Percentiles rank a stretch among this genome's conserved stretches.
Conservation (phyloP, 2,797 vertebrate genomes). For the Acanthurus leucopareius region DNA sequence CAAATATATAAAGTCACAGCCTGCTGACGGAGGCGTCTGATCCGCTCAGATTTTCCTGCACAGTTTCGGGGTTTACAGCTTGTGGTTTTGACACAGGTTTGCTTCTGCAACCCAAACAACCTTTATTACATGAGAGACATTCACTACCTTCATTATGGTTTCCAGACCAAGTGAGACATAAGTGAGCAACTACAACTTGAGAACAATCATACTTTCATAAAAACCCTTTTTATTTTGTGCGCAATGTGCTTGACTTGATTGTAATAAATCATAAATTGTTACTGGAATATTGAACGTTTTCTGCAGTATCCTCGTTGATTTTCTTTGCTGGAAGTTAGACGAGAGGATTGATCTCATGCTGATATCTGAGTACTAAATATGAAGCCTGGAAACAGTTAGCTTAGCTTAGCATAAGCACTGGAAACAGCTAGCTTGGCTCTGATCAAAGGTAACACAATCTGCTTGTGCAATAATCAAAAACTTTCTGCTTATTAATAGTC, state of each 20-base stretch:
- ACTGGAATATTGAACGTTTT: background rate
- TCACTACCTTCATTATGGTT: background rate
- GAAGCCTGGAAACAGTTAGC: too few species aligned
- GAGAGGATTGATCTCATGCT: too few species aligned
- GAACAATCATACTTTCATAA: background rate
- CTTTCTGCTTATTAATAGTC: background rate
- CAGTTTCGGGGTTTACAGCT: background rate
- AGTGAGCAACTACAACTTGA: background rate
- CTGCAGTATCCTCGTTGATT: too few species aligned
- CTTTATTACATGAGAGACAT: background rate
- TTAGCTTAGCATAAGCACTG: too few species aligned
- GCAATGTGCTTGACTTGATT: background rate
- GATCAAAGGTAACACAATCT: too few species aligned
- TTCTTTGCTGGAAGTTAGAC: too few species aligned
- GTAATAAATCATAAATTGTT: background rate
- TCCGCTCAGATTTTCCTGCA: constrained; percentile 20
- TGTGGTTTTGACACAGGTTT: background rate
- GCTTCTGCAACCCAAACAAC: background rate
- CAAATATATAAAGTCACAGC: constrained; percentile 24
- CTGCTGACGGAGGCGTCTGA: constrained; percentile 2
- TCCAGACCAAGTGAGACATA: background rate
- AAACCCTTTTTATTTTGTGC: background rate
- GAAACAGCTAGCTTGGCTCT: too few species aligned
- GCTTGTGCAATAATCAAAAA: too few species aligned
- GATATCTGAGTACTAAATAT: too few species aligned